phyloP scores from a whole-genome alignment of 1,140 invertebrate genomes.

The Drosophila biarmipes region DNA sequence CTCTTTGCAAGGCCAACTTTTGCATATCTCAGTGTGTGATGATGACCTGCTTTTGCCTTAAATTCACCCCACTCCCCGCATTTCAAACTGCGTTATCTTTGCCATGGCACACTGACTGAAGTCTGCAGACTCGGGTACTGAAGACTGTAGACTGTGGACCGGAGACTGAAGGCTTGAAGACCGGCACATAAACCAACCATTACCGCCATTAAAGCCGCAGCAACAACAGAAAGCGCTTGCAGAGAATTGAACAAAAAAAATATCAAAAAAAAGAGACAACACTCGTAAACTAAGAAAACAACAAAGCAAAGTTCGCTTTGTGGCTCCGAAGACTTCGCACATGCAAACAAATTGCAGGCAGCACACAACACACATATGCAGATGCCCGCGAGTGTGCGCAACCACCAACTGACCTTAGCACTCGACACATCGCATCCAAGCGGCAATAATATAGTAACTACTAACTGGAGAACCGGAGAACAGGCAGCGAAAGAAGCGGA shows the following conservation, averaged over 20 bases:
- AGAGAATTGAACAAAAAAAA: conserved; percentile 29
- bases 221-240: conserved; percentile 18
- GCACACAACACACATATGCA: conserved; percentile 10
- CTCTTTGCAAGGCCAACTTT: conserved; percentile 25
- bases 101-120: conserved; percentile 35
- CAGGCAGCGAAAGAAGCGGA: conserved; percentile 1
- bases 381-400: conserved; percentile 23
- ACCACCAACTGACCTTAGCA: conserved; percentile 71
- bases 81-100: conserved; percentile 38
- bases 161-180: conserved; percentile 21
- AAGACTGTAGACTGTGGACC: conserved; percentile 4
- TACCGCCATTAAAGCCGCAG: conserved; percentile 32
- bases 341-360: conserved; percentile 61
- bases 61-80: conserved; percentile 5
- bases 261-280: conserved; percentile 1
- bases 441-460: conserved; percentile 16
- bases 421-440: conserved; percentile 24
- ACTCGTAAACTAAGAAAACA: conserved; percentile 26
- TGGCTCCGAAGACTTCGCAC: conserved; percentile 34
- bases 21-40: conserved; percentile 23
- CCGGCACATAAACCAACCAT: conserved; percentile 39
- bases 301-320: conserved; percentile 38
- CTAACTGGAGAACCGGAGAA: background rate
- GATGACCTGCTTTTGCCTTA: conserved; percentile 44
- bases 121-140: background rate